Percentiles rank a stretch among this genome's conserved stretches.
Evolutionary conservation across 1,140 invertebrate species (phyloP).

Genomic region (Popillia japonica): DNA sequence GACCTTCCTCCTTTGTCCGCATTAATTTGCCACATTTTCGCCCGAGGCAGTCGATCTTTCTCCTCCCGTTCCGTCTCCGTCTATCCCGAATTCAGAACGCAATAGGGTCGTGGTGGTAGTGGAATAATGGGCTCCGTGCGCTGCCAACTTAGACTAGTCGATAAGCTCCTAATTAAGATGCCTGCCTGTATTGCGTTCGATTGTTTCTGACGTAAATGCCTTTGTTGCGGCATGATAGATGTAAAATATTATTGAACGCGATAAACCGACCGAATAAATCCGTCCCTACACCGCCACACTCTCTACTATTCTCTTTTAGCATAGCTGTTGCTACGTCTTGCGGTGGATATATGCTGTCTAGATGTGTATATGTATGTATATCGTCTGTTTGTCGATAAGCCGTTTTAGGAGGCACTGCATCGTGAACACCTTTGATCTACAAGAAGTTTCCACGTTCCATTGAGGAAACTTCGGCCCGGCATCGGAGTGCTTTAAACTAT

Average conservation of each 20-base stretch:
- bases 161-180: slow-evolving; percentile 32
- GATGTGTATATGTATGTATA: neutral
- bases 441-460: slow-evolving; percentile 11
- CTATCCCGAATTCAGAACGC: neutral
- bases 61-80: no score
- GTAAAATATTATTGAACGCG: slow-evolving; percentile 20
- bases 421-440: slow-evolving; percentile 16
- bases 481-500: slow-evolving; percentile 15
- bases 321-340: neutral
- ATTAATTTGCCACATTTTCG: slow-evolving; percentile 34
- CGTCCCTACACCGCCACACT: neutral
- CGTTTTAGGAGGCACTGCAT: neutral
- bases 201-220: slow-evolving; percentile 22
- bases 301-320: neutral
- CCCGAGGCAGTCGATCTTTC: neutral
- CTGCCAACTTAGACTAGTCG: neutral
- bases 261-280: slow-evolving; percentile 6
- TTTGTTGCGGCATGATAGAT: slow-evolving; percentile 26
- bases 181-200: slow-evolving; percentile 24
- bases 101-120: neutral
- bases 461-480: slow-evolving; percentile 2
- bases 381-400: slow-evolving; percentile 3
- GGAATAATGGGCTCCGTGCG: neutral
- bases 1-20: neutral
- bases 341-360: neutral